phyloP scores from a whole-genome alignment of 2,113 vertebrate genomes.

The Trinectes maculatus region DNA sequence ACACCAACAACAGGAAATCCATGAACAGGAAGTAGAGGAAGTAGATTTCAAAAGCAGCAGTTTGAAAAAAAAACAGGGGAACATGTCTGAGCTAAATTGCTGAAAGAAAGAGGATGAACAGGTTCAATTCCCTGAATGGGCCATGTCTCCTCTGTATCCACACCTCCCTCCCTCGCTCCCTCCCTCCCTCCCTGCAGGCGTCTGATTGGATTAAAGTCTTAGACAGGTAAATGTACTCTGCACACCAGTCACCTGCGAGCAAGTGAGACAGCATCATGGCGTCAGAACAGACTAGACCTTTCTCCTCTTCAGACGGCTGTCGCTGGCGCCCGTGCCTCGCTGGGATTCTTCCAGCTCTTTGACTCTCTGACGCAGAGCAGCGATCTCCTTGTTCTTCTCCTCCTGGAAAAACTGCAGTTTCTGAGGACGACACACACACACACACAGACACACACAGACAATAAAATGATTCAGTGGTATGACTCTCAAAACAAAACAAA shows the following conservation, averaged over 20 bases:
- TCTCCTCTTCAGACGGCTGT: constrained; percentile 51
- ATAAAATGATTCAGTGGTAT: too few relatives aligned
- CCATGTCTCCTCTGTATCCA: background rate
- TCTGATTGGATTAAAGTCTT: constrained; percentile 69
- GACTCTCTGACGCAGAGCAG: constrained; percentile 66
- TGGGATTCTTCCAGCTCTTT: constrained; percentile 68
- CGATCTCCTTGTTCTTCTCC: constrained; percentile 72
- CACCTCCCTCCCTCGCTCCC: background rate
- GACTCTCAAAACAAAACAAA: too few relatives aligned
- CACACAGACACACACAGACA: background rate
- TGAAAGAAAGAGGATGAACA: too few relatives aligned
- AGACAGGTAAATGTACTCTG: constrained; percentile 35
- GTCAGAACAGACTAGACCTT: constrained; percentile 28
- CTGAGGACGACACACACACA: constrained; percentile 39
- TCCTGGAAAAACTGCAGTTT: constrained; percentile 74
- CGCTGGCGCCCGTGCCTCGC: background rate
- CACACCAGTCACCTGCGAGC: constrained; percentile 25
- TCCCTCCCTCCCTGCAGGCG: background rate
- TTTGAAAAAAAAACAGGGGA: too few relatives aligned
- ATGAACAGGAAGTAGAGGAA: too few relatives aligned
- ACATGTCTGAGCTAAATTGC: too few relatives aligned
- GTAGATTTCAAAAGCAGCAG: too few relatives aligned
- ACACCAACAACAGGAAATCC: too few relatives aligned
- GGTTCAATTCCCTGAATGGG: constrained; percentile 29
- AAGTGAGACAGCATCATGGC: background rate